Evolutionary conservation across 2,113 vertebrate species (phyloP), one percentile per base, ranked within the genome.

Genomic region (Malurus melanocephalus): DNA sequence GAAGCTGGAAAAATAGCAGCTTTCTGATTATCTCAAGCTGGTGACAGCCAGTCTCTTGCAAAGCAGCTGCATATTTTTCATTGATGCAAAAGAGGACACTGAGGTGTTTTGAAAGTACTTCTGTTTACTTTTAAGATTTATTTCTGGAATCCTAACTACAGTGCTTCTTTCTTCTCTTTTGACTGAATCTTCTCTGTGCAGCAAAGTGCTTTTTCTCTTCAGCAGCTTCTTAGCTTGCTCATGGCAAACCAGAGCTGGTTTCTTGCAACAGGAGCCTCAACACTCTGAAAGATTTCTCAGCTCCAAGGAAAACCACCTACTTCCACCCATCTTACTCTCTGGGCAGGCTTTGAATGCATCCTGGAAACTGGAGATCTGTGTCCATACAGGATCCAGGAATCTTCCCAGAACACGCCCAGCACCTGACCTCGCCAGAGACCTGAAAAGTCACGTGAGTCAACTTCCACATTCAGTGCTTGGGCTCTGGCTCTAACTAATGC

Each of bases 11-110:
- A 85, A 89, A 81, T 11, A 76, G 15, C 75, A 67, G 30, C 42
- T 93, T 84, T 84, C 69, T 74, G 89, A 89, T 86, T 60, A 59
- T 49, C 72, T 83, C 0, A 11, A 73, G 69, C 40, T 88, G 71
- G 56, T 95, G 76, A 92, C 85, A 91, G 53, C 32, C 11, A 86
- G 66, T 68, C 65, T 56, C 49, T 89, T 73, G 66, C 48, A 85
- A 84, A 82, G 60, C 32, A 78, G 53, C 61, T 55, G 24, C 40
- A 2, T 43, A 38, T 49, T 65, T 75, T 77, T 52, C 74, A 82
- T 7, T 72, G 38, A 84, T 77, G 56, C 48, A 80, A 59, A 86
- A 67, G 30, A 84, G 8, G 42, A 60, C 72, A 46, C 19, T 13
- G 51, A 83, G 43, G 40, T 90, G 61, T 60, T 92, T 69, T 35